These are phyloP conservation scores for Therioaphis trifolii DNA, from an alignment of 2,888 invertebrate genomes.

Conservation along the genomic window DNA sequence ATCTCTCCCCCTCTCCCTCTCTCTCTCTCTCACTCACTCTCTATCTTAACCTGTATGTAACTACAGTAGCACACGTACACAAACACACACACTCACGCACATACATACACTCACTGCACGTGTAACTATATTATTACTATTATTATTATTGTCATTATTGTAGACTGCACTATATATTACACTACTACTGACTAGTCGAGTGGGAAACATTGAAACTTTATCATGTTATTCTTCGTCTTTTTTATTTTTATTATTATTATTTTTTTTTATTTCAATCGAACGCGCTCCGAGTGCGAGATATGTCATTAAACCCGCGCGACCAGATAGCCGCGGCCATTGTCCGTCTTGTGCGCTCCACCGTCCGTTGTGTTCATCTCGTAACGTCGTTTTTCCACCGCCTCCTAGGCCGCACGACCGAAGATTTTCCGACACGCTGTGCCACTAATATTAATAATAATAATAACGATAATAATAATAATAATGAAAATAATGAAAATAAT, in stretches of 20 bases:
- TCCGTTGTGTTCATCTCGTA: background rate
- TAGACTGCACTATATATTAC: too few relatives aligned
- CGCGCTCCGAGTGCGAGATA: background rate
- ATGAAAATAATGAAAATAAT: background rate
- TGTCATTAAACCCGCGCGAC: slow-evolving; percentile 55
- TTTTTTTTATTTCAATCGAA: background rate
- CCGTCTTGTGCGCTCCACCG: background rate
- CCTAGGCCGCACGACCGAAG: background rate
- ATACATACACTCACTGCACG: too few relatives aligned
- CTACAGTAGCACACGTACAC: too few relatives aligned
- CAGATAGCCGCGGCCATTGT: slow-evolving; percentile 1
- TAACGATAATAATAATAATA: slow-evolving; percentile 5
- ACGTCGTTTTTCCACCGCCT: slow-evolving; percentile 26
- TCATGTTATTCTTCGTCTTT: background rate
- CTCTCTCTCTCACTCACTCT: too few relatives aligned
- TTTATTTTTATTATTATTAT: too few relatives aligned
- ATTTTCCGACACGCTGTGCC: slow-evolving; percentile 46
- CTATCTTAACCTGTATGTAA: too few relatives aligned
- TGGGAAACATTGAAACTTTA: background rate
- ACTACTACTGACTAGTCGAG: background rate
- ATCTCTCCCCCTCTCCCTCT: too few relatives aligned
- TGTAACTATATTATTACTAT: too few relatives aligned
- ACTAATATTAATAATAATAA: slow-evolving; percentile 5
- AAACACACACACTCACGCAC: too few relatives aligned
- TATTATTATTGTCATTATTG: too few relatives aligned